These are phyloP conservation scores for Sinocyclocheilus rhinocerous DNA, from an alignment of 2,113 vertebrate species.

Conservation along the genomic window DNA sequence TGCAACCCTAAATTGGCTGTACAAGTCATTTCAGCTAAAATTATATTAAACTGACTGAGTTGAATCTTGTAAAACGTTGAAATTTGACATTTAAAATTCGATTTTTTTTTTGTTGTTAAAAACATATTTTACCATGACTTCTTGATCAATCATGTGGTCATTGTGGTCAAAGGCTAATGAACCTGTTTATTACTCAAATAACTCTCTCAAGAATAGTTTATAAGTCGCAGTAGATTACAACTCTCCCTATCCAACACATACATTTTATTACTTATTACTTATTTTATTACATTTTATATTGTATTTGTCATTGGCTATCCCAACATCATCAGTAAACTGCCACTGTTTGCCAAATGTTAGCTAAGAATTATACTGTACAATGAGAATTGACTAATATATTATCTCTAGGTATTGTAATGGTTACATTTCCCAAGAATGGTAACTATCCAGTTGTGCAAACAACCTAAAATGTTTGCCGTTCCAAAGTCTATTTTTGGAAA, in stretches of 20 bases:
- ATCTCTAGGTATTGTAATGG: not conserved
- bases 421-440: not conserved
- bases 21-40: not conserved
- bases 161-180: too few relatives aligned
- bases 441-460: not conserved
- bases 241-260: too few relatives aligned
- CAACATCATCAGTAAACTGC: not conserved
- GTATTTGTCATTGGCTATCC: slow-evolving; percentile 56
- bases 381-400: not conserved
- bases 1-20: not conserved
- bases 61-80: not conserved
- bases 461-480: not conserved
- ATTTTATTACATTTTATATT: slow-evolving; percentile 63
- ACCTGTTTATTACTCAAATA: too few relatives aligned
- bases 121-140: too few relatives aligned
- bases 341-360: not conserved
- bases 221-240: too few relatives aligned
- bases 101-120: too few relatives aligned
- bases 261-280: too few relatives aligned
- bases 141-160: too few relatives aligned
- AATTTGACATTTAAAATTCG: too few relatives aligned
- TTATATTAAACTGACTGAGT: not conserved
- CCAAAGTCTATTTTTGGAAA: not conserved
- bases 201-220: too few relatives aligned
- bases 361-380: not conserved